Base-by-base conservation (phyloP, 30 jellyfish, hydroid and myxozoan species). In the Nemopilema nomurai region DNA sequence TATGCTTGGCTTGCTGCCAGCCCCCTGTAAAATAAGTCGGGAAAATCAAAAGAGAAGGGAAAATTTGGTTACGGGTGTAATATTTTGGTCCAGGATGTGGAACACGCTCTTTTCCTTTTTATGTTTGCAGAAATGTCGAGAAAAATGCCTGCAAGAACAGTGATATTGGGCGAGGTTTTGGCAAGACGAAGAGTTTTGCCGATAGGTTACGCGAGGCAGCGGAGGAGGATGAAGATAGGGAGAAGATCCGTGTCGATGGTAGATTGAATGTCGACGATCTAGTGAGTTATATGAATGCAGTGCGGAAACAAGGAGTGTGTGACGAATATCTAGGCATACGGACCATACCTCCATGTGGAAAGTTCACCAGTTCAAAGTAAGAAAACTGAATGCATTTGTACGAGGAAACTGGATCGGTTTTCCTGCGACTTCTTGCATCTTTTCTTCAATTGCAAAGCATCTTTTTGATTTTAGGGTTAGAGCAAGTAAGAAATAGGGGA, bases 271-370 rank as follows among this genome's bases (percentile, higher is more conserved):
- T 91, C 16, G 91, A 71, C n/a, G 91, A 86, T 3, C 41, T 91
- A 51, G 81, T 86, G 1, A 69, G 69, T n/a, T 72, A 91, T 67
- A 62, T 91, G 74, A 67, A 73, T 29, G 21, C 80, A 25, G 87
- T 80, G 19, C 96, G 98, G 31, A 78, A 69, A 18, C 77, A 81
- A 20, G 94, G 98, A 27, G 66, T 91, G n/a, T 89, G 68, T n/a
- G 87, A 68, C 28, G 98, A 91, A 62, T 91, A 85, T 69, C 89
- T 67, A n/a, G 63, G 87, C 49, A 33, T 91, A 31, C 71, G 84
- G 24, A 69, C 89, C n/a, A 73, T 86, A n/a, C 95, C 98, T 4
- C 98, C 96, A 0, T 16, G 32, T 23, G 98, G 98, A 24, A 65
- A 63, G 23, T 91, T 86, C 80, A 83, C 29, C 16, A 76, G 90